Evolutionary conservation across 2,797 vertebrate species (phyloP).

Genomic region (Eutrigla gurnardus): DNA sequence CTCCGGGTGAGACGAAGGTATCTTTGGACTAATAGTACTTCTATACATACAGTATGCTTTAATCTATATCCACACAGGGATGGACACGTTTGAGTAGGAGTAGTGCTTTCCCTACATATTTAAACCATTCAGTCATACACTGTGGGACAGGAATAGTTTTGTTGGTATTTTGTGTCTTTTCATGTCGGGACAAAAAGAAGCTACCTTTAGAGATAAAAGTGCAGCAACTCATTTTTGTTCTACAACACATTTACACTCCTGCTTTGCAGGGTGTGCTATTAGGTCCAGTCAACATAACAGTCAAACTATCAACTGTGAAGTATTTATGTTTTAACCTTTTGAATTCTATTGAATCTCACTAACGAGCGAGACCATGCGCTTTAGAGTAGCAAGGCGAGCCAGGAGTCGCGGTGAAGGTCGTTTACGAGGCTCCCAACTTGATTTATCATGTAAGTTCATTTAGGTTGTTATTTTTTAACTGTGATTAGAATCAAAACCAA

Average conservation of each 20-base stretch:
- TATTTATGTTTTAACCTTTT: slow-evolving; percentile 35
- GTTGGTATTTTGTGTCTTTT: slow-evolving; percentile 32
- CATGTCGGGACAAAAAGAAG: slow-evolving; percentile 14
- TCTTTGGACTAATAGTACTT: slow-evolving; percentile 41
- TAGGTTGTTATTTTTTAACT: slow-evolving; percentile 50
- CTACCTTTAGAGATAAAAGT: slow-evolving; percentile 18
- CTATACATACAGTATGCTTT: slow-evolving; percentile 42
- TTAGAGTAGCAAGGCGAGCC: slow-evolving; percentile 14
- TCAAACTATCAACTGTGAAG: slow-evolving; percentile 54
- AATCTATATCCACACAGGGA: slow-evolving; percentile 37
- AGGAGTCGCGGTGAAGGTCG: slow-evolving; percentile 12
- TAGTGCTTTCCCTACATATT: slow-evolving; percentile 15
- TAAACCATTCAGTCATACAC: slow-evolving; percentile 39
- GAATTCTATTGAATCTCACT: slow-evolving; percentile 16
- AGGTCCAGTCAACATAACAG: slow-evolving; percentile 32
- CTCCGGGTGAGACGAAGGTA: slow-evolving; percentile 22
- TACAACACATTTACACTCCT: slow-evolving; percentile 7
- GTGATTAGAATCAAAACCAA: slow-evolving; percentile 71
- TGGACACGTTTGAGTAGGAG: slow-evolving; percentile 23
- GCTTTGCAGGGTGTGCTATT: slow-evolving; percentile 20
- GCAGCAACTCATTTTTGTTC: slow-evolving; percentile 20
- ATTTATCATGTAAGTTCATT: slow-evolving; percentile 17
- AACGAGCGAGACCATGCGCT: background rate
- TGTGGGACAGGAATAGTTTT: slow-evolving; percentile 47
- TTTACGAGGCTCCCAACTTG: background rate